Evolutionary conservation across 2,113 vertebrate species (phyloP), one percentile per base, ranked within the genome.

Genomic region (Eudyptes chrysolophus): DNA sequence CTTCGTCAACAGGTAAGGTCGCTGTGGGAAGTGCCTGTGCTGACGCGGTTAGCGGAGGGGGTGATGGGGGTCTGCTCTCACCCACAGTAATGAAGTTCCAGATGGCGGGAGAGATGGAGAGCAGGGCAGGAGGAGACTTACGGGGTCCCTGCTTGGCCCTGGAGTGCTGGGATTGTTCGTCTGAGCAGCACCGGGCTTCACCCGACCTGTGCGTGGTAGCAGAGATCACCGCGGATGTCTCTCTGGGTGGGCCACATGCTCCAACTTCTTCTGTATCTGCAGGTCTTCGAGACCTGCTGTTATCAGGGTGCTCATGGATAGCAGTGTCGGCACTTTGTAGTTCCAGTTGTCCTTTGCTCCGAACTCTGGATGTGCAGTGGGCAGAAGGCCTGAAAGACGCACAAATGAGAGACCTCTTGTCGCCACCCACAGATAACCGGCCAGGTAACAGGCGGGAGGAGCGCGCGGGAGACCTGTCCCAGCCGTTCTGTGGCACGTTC

Each of bases 231-330:
- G 13, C 0, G 18, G 10, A 1, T 3, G 42, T 13, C 32, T 11
- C 57, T 36, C 13, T 7, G 65, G 52, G n/a, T 10, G 7, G 77
- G 71, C 49, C 42, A 38, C 52, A 1, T 22, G 16, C 49, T 48
- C 11, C 51, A 90, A 46, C 55, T 20, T 22, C 78, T 79, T 84
- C 94, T 89, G 84, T 79, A 18, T 72, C 91, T 4, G 52, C 97
- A 99, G 99, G 99, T 96, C 98, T 99, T 40, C 98, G 99, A 44
- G 98, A 99, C 97, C 97, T 99, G 96, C 98, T 99, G 89, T 96
- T 99, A 95, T 99, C 99, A 1, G 99, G 99, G 64, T 99, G 99
- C 98, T 99, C 99, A 1, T 99, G 99, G 99, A 99, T 99, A 16
- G 99, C 99, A 0, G 99, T 99, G 95, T 99, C 99, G 1, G 99